A percentile compares a stretch with the other conserved stretches of the same genome.
Conservation (phyloP, 2,113 vertebrate genomes). For the Macaca mulatta region DNA sequence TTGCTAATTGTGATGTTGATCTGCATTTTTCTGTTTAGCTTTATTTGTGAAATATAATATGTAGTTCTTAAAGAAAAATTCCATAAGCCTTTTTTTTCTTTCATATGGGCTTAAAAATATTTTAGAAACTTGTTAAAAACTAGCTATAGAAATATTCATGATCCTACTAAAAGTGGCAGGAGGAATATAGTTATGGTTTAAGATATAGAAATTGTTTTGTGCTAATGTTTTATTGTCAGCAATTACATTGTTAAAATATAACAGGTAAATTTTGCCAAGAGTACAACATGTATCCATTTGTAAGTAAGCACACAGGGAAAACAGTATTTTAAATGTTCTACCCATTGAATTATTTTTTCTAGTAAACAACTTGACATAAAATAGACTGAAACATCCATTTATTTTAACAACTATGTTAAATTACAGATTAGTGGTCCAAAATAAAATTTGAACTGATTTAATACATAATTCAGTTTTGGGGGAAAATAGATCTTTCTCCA, state of each 20-base stretch:
- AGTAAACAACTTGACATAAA: slow-evolving; percentile 58
- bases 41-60: slow-evolving; percentile 35
- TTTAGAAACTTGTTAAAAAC: slow-evolving; percentile 43
- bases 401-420: slow-evolving; percentile 64
- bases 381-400: slow-evolving; percentile 55
- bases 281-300: slow-evolving; percentile 41
- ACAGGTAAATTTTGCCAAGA: slow-evolving; percentile 31
- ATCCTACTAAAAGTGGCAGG: slow-evolving; percentile 16
- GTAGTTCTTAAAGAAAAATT: slow-evolving; percentile 58
- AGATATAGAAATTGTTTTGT: slow-evolving; percentile 39
- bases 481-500: slow-evolving; percentile 47
- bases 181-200: slow-evolving; percentile 23
- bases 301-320: slow-evolving; percentile 38
- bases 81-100: background rate
- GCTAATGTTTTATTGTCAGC: slow-evolving; percentile 54
- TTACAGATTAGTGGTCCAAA: slow-evolving; percentile 61
- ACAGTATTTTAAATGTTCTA: slow-evolving; percentile 38
- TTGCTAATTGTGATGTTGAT: slow-evolving; percentile 46
- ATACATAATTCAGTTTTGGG: slow-evolving; percentile 39
- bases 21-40: slow-evolving; percentile 41
- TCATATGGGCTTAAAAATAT: slow-evolving; percentile 42
- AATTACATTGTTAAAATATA: slow-evolving; percentile 47
- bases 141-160: slow-evolving; percentile 28
- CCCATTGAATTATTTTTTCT: slow-evolving; percentile 49
- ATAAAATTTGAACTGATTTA: slow-evolving; percentile 68